Evolutionary conservation across 2,888 invertebrate species (phyloP), one percentile per base, ranked within the genome.

Genomic region (Latrodectus elegans): DNA sequence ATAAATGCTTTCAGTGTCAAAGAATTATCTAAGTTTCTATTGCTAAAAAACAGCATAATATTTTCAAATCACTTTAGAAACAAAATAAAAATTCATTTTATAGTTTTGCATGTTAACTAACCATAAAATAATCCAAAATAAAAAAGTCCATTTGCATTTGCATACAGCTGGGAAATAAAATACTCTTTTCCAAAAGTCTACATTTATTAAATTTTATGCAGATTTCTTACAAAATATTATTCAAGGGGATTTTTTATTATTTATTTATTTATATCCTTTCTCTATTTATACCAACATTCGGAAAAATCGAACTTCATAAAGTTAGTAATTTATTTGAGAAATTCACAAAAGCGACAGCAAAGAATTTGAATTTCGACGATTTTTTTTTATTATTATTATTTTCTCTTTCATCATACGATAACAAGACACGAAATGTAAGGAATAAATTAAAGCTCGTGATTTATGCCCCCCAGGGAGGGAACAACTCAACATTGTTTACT

Each of bases 401-500:
- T 60, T 72, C 22, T 52, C 49, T 72, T 22, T 67, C 53, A 12
- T 8, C 72, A 55, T 68, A 68, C 38, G 68, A 82, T 75, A 75
- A 80, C 67, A 81, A 74, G 67, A 81, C 67, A 51, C 81, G 77
- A 74, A 86, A 86, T 72, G 74, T 76, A 76, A 70, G 65, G 80
- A 86, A 80, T 80, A 86, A 80, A 86, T 86, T 86, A 79, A 86
- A 49, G 55, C 38, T 71, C 22, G 74, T 75, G 80, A 80, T 75
- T 79, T 86, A 86, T 80, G 80, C 75, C 70, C 71, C 22, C 17
- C n/a, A 73, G 85, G 15, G 53, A 75, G 15, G 68, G 55, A 72
- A 80, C 67, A 86, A 80, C 73, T 80, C 80, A n/a, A 70, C 79
- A 70, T 85, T 85, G 80, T 80, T 85, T 85, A 80, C 75, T 75